phyloP scores from a whole-genome alignment of 2,113 vertebrate species.

The Nyctereutes procyonoides region DNA sequence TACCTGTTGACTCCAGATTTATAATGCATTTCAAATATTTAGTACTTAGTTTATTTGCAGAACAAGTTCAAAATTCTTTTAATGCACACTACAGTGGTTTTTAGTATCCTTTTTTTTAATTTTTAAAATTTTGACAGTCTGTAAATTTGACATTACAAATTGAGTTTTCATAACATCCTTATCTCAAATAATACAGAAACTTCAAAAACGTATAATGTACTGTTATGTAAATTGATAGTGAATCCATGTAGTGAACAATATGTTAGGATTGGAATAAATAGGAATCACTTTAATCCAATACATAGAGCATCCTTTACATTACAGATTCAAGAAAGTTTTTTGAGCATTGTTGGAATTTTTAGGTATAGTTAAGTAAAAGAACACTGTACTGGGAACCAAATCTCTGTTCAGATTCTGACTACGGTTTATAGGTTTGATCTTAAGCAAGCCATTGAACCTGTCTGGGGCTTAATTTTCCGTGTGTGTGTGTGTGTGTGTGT shows the following conservation, averaged over 20 bases:
- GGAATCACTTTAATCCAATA: neutral
- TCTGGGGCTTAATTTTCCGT: constrained; percentile 10
- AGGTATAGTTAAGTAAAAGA: neutral
- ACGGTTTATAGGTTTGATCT: neutral
- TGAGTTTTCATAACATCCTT: neutral
- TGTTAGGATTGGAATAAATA: neutral
- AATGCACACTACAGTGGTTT: neutral
- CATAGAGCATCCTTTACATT: constrained; percentile 9
- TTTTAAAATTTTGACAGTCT: neutral
- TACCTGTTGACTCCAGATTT: neutral
- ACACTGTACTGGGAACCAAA: neutral
- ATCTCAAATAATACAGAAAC: neutral
- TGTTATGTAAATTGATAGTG: neutral
- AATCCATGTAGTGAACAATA: neutral
- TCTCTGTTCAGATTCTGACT: constrained; percentile 6
- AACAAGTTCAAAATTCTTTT: neutral
- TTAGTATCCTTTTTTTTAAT: neutral
- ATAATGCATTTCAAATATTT: neutral
- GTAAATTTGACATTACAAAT: constrained; percentile 5
- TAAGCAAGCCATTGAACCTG: neutral
- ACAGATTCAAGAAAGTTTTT: neutral
- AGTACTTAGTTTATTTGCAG: neutral
- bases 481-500: neutral
- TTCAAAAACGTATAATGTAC: neutral
- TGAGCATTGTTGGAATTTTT: constrained; percentile 19